A percentile compares a stretch with the other conserved stretches of the same genome.
These are phyloP conservation scores for Amphipoea lucens DNA, from an alignment of 2,888 invertebrate genomes.

Conservation along the genomic window DNA sequence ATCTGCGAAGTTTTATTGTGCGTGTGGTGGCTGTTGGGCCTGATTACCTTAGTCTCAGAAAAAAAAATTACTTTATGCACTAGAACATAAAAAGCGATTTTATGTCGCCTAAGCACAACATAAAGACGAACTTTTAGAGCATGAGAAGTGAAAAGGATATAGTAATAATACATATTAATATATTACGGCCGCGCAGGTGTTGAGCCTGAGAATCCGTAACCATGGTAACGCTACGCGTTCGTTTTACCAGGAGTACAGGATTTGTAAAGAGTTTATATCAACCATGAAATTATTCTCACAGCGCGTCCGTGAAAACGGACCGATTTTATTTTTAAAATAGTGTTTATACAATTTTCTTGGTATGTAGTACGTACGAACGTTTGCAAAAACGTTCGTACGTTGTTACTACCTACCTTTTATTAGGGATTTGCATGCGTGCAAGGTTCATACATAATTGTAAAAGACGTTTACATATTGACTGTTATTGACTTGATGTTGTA, in stretches of 20 bases:
- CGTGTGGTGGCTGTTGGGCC: no score
- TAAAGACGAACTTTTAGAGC: no score
- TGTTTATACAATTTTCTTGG: not conserved
- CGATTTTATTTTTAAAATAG: not conserved
- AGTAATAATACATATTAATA: no score
- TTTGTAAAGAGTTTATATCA: constrained; percentile 2
- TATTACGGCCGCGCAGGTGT: not conserved
- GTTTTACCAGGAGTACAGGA: constrained; percentile 2
- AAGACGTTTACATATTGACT: not conserved
- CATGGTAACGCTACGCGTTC: constrained; percentile 12
- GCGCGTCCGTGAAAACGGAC: not conserved
- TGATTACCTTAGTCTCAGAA: no score
- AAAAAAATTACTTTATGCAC: no score
- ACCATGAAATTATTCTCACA: not conserved
- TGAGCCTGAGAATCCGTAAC: not conserved
- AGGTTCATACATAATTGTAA: not conserved
- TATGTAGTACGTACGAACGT: not conserved
- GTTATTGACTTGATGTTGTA: not conserved
- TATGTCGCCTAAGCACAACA: no score
- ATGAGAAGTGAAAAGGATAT: no score
- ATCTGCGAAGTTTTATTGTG: no score
- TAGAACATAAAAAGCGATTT: no score
- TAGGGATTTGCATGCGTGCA: not conserved
- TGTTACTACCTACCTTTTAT: not conserved
- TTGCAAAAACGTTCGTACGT: not conserved